Conservation (phyloP, 2,113 vertebrate species). For the Seriola dumerili region DNA sequence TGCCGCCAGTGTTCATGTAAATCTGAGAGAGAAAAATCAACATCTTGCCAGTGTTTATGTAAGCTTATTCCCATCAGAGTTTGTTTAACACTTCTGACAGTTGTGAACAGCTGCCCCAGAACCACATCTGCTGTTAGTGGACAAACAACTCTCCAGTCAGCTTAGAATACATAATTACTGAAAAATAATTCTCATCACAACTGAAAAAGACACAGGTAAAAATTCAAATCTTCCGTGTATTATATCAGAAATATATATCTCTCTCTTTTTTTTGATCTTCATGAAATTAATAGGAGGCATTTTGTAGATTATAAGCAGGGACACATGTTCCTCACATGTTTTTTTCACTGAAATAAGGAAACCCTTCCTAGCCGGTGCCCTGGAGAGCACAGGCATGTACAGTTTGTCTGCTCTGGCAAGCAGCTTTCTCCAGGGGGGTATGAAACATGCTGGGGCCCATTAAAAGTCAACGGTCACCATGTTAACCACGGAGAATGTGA, state of each 20-base stretch:
- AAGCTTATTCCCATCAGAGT: conserved; percentile 48
- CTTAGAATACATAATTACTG: neutral
- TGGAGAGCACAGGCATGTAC: conserved; percentile 27
- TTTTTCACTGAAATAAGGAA: neutral
- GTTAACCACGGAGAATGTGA: conserved; percentile 75
- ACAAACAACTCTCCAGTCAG: conserved; percentile 43
- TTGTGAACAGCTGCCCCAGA: conserved; percentile 62
- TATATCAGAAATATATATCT: too few species aligned
- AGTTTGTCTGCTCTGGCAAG: conserved; percentile 66
- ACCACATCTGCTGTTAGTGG: conserved; percentile 52
- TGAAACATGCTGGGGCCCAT: conserved; percentile 73
- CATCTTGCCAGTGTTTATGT: conserved; percentile 43
- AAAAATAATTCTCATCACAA: neutral
- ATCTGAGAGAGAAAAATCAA: conserved; percentile 7
- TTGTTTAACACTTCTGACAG: conserved; percentile 49
- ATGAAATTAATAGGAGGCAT: neutral
- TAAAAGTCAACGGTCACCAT: conserved; percentile 70
- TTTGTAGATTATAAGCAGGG: neutral
- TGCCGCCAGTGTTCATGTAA: conserved; percentile 17
- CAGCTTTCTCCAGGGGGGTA: conserved; percentile 63
- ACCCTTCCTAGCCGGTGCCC: neutral
- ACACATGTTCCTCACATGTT: neutral
- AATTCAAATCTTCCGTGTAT: neutral
- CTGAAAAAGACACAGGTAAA: neutral
- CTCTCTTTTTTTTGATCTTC: too few species aligned